Base-by-base conservation (phyloP, 2,113 vertebrate genomes). In the Panthera leo region DNA sequence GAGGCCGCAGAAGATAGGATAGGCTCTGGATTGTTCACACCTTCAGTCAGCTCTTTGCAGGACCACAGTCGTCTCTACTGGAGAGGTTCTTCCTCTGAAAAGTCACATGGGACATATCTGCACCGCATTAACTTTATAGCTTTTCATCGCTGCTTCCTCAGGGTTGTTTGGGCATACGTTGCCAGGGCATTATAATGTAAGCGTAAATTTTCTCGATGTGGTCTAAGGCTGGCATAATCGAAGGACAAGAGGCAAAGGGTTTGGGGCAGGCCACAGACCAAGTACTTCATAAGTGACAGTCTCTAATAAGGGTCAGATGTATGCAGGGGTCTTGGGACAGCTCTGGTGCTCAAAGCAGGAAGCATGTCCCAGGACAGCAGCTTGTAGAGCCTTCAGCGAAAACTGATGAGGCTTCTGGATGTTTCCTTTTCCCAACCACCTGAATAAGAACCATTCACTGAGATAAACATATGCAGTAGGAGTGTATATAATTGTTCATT, bases 91-190 rank as follows among this genome's bases (percentile, higher is more conserved):
- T 94, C 75, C 23, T 90, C 34, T 45, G 23, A n/a, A 91, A 48
- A 67, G 29, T 86, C 45, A 75, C 58, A 68, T 6, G 5, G n/a
- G 48, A 67, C 15, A n/a, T 0, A 1, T 83, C 76, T 68, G 21
- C 21, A 18, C n/a, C 51, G 31, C 19, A 11, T 10, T 76, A 78
- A 75, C 67, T 65, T 83, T 10, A 61, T 75, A 83, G 58, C 25
- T 78, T 95, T 93, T 91, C 58, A 85, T 93, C 68, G 84, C 42
- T 53, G n/a, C 85, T 92, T 91, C 42, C 61, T 93, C 58, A 11
- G 61, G 78, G 91, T 79, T 83, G 36, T 96, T 86, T 93, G 68
- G 31, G 94, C 79, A 85, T 23, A 31, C 4, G 39, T 14, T 73
- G 68, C 78, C 7, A 0, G 82, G 15, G 25, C 75, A 73, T 95